A percentile compares a stretch with the other conserved stretches of the same genome.
Conservation (phyloP, 2,888 invertebrate genomes). For the Leptura quadrifasciata region DNA sequence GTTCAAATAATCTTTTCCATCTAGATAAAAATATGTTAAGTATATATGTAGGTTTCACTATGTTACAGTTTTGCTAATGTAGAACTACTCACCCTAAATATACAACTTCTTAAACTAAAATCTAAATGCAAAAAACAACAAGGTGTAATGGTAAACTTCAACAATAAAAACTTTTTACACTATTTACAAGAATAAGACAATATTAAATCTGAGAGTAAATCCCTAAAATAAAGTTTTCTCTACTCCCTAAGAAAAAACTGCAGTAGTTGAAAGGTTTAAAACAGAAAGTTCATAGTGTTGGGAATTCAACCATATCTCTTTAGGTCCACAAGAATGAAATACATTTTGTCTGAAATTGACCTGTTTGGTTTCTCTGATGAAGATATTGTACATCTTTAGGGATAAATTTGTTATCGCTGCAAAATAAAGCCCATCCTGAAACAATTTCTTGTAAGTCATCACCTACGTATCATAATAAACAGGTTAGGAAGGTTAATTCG, state of each 20-base stretch:
- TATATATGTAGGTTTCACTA: slow-evolving; percentile 35
- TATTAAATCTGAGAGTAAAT: slow-evolving; percentile 58
- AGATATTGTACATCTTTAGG: too few species aligned
- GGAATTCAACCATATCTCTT: not conserved
- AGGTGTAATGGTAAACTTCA: slow-evolving; percentile 56
- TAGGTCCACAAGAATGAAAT: not conserved
- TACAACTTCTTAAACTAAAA: slow-evolving; percentile 50
- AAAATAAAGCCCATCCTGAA: too few species aligned
- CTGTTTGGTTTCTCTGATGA: too few species aligned
- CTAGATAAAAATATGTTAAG: slow-evolving; percentile 26
- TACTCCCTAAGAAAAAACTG: slow-evolving; percentile 19
- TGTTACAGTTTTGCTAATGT: slow-evolving; percentile 44
- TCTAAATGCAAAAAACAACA: slow-evolving; percentile 57
- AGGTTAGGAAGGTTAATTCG: too few species aligned
- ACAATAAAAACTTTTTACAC: slow-evolving; percentile 57
- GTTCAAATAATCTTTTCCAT: slow-evolving; percentile 19
- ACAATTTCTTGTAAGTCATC: too few species aligned
- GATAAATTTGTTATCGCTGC: too few species aligned
- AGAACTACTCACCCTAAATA: slow-evolving; percentile 49
- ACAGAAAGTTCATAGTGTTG: slow-evolving; percentile 6
- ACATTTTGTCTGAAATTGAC: too few species aligned
- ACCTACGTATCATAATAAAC: too few species aligned
- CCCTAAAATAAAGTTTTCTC: slow-evolving; percentile 18
- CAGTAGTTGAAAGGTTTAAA: slow-evolving; percentile 20
- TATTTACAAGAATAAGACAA: slow-evolving; percentile 57